A percentile compares a stretch with the other conserved stretches of the same genome.
phyloP scores from a whole-genome alignment of 2,113 vertebrate species.

The Cyphomyrus plagiostoma region DNA sequence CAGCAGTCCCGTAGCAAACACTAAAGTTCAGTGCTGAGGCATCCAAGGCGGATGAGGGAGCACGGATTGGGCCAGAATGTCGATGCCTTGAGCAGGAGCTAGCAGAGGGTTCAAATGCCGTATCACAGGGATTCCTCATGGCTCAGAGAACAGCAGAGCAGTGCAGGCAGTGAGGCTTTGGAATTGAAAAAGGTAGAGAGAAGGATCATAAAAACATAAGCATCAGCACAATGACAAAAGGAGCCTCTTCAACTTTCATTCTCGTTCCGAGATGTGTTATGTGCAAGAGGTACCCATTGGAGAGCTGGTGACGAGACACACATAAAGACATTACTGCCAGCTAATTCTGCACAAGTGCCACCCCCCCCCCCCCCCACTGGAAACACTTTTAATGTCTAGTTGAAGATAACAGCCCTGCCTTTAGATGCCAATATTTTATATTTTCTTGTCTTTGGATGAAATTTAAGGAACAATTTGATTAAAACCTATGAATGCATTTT shows the following conservation, averaged over 20 bases:
- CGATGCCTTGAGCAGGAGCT: neutral
- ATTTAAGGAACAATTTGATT: conserved; percentile 25
- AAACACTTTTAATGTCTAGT: conserved; percentile 44
- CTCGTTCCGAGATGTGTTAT: conserved; percentile 59
- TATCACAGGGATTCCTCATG: conserved; percentile 49
- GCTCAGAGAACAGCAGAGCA: conserved; percentile 57
- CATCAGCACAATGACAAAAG: conserved; percentile 50
- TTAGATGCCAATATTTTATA: conserved; percentile 30
- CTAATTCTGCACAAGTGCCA: conserved; percentile 38
- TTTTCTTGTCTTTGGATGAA: conserved; percentile 30
- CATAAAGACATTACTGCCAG: conserved; percentile 29
- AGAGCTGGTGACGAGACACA: conserved; percentile 61
- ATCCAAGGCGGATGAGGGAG: neutral
- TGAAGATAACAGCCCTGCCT: conserved; percentile 15
- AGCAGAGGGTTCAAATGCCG: conserved; percentile 52
- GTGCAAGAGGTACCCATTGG: conserved; percentile 58
- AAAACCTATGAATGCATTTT: conserved; percentile 27
- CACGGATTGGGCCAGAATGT: neutral
- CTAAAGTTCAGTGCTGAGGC: conserved; percentile 32
- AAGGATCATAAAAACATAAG: conserved; percentile 38
- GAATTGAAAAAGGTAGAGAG: neutral
- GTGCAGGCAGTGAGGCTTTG: conserved; percentile 46
- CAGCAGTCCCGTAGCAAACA: neutral
- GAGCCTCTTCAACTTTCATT: conserved; percentile 59
- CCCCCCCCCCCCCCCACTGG: neutral